Evolutionary conservation across 2,797 vertebrate genomes (phyloP).

Genomic region (Podarcis lilfordi): DNA sequence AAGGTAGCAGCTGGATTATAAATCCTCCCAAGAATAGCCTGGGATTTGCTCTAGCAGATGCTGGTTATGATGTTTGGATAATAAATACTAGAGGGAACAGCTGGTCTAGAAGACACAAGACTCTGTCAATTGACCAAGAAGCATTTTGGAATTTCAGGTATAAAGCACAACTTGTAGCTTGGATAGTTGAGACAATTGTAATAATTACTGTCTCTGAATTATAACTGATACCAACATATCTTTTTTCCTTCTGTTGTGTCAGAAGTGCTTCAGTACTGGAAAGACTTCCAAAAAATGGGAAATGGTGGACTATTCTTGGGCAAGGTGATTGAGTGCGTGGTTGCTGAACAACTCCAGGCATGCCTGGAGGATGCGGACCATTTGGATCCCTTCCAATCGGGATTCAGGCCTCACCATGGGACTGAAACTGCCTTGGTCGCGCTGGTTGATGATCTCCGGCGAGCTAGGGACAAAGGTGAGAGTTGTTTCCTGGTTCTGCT

Average conservation of each 20-base stretch:
- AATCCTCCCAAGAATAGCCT: slow-evolving; percentile 75
- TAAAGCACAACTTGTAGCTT: neutral
- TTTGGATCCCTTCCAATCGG: too few relatives aligned
- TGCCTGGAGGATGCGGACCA: too few relatives aligned
- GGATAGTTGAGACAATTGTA: neutral
- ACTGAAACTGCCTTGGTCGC: too few relatives aligned
- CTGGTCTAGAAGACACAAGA: slow-evolving; percentile 64
- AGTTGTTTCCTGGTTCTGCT: too few relatives aligned
- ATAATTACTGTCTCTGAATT: neutral
- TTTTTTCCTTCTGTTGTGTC: neutral
- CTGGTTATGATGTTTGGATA: slow-evolving; percentile 75
- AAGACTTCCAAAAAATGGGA: too few relatives aligned
- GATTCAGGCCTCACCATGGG: too few relatives aligned
- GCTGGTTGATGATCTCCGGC: too few relatives aligned
- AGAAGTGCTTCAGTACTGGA: neutral
- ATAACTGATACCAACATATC: neutral
- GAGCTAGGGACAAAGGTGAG: too few relatives aligned
- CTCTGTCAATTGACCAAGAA: slow-evolving; percentile 48
- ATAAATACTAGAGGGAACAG: slow-evolving; percentile 70
- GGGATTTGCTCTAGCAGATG: slow-evolving; percentile 82
- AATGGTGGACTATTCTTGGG: too few relatives aligned
- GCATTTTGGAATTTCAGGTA: slow-evolving; percentile 78
- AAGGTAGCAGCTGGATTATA: slow-evolving; percentile 74
- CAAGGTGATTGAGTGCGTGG: too few relatives aligned
- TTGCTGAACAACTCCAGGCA: too few relatives aligned